Conservation (phyloP, 2,797 vertebrate genomes). For the Holocentrus rufus region DNA sequence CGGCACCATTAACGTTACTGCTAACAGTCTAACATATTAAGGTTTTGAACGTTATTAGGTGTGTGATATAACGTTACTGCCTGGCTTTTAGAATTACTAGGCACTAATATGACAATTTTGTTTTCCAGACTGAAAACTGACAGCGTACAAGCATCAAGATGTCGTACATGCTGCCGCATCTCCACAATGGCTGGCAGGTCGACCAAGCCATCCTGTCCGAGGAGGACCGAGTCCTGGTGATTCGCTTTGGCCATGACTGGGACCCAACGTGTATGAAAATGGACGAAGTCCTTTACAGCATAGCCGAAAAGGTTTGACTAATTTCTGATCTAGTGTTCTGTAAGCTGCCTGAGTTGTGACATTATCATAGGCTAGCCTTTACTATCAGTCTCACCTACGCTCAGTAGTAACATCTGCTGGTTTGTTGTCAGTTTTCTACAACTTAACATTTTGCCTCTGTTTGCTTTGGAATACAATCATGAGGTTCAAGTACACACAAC, state of each 20-base stretch:
- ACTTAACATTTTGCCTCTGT: too few relatives aligned
- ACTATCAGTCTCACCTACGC: too few relatives aligned
- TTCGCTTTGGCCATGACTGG: conserved; percentile 98
- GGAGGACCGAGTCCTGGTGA: conserved; percentile 96
- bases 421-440: too few relatives aligned
- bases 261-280: conserved; percentile 99
- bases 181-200: conserved; percentile 99
- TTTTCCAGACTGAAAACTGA: conserved; percentile 11
- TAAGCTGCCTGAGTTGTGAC: too few relatives aligned
- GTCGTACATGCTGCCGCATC: conserved; percentile 99
- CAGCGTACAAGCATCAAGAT: conserved; percentile 76
- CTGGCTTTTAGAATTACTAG: too few relatives aligned
- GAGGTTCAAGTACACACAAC: too few relatives aligned
- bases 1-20: rapidly evolving
- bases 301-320: conserved; percentile 92
- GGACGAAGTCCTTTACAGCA: conserved; percentile 97
- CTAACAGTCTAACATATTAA: background rate
- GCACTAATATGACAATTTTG: background rate
- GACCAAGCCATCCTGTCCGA: conserved; percentile 99
- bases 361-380: background rate
- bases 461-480: too few relatives aligned
- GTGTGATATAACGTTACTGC: too few relatives aligned
- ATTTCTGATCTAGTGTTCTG: background rate
- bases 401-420: background rate
- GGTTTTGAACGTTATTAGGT: too few relatives aligned